Evolutionary conservation across 2,888 invertebrate species (phyloP), one percentile per base, ranked within the genome.

Genomic region (Fragum sueziense): DNA sequence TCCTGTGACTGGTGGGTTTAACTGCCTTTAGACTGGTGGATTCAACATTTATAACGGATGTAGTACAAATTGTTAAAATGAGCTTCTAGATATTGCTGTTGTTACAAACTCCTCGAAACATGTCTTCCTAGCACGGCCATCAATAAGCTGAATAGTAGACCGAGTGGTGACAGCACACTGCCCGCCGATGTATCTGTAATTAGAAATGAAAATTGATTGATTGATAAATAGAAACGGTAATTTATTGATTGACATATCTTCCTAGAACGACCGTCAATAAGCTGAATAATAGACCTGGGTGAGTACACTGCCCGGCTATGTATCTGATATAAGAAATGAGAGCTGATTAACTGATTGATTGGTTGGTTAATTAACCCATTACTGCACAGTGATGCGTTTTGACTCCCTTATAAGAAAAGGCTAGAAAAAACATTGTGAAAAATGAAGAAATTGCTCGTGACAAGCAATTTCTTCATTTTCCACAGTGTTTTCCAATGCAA

Each of bases 101-200:
- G 79, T 82, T 82, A 82, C 76, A 79, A 76, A 20, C 41, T 47
- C 31, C n/a, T 69, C 7, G 69, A 22, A 25, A 69, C 68, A 27
- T 76, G 76, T 59, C 69, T 73, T 37, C 76, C 59, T 25, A 79
- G n/a, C 4, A 70, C 11, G 20, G 79, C 76, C 74, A 76, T 59
- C 61, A 70, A 59, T 37, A 82, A 22, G 31, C 47, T 31, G 47
- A 54, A 37, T 1, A 82, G 52, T 52, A 76, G 29, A 3, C 73
- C 70, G 33, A 80, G 29, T 7, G 78, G 70, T 52, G 54, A 52
- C 0, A 79, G 27, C 4, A 70, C 57, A 20, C 72, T 68, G 54
- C 59, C 72, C 41, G 37, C 76, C 52, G 73, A 52, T 25, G 74
- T 79, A 7, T 41, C 82, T 79, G 82, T 62, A 78, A 77, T 20